A percentile compares a stretch with the other conserved stretches of the same genome.
These are phyloP conservation scores for Otus sunia DNA, from an alignment of 2,113 vertebrate genomes.

Conservation along the genomic window DNA sequence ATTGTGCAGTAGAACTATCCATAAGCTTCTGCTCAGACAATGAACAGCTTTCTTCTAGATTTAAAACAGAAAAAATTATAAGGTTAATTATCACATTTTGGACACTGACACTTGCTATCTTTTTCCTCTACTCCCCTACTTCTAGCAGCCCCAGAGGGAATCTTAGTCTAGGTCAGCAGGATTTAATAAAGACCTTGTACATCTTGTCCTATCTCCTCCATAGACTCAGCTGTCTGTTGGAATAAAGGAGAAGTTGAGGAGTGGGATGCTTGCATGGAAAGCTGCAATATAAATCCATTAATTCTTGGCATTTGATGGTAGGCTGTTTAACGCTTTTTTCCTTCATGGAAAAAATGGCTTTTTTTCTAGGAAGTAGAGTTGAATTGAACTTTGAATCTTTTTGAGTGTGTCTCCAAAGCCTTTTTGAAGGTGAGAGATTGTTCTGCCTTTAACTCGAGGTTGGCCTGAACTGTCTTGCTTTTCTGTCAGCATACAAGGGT, in stretches of 20 bases:
- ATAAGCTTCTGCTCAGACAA: neutral
- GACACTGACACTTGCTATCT: neutral
- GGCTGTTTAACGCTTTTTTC: neutral
- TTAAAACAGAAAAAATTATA: neutral
- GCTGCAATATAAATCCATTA: neutral
- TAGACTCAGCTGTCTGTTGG: neutral
- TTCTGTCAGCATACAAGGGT: neutral
- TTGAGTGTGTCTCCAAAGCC: neutral
- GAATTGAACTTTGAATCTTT: neutral
- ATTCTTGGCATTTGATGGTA: neutral
- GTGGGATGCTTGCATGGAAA: neutral
- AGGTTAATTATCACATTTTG: neutral
- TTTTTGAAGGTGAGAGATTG: neutral
- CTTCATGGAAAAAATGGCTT: neutral
- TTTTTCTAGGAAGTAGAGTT: neutral
- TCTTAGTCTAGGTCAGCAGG: neutral
- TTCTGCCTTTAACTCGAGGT: neutral
- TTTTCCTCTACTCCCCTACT: neutral
- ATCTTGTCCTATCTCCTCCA: neutral
- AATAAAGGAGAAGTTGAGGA: neutral
- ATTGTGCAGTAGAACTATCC: neutral
- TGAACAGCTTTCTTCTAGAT: neutral
- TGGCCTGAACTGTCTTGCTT: neutral
- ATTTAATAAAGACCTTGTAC: neutral
- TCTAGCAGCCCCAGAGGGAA: neutral